These are phyloP conservation scores for Nanorana parkeri DNA, from an alignment of 2,113 vertebrate species.

Conservation along the genomic window DNA sequence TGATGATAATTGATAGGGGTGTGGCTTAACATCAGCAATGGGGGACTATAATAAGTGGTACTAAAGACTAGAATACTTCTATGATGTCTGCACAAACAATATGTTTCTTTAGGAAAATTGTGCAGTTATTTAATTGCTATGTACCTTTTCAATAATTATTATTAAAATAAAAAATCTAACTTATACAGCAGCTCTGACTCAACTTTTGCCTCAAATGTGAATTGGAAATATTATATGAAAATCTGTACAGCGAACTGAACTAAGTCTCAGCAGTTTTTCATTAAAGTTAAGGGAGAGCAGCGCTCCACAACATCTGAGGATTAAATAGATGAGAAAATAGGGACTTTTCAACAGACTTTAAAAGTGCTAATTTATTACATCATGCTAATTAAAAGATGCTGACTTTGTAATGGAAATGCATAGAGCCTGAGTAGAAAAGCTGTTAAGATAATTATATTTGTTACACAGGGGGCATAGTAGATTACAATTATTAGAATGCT, in stretches of 20 bases:
- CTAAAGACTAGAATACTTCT: too few relatives aligned
- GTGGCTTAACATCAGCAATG: too few relatives aligned
- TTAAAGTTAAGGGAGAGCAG: conserved; percentile 49
- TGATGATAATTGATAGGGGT: too few relatives aligned
- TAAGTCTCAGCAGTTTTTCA: conserved; percentile 37
- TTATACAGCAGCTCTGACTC: too few relatives aligned
- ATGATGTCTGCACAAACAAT: too few relatives aligned
- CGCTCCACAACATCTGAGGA: conserved; percentile 73
- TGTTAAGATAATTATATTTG: conserved; percentile 75
- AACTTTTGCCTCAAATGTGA: too few relatives aligned
- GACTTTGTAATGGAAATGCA: conserved; percentile 74
- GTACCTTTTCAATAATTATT: too few relatives aligned
- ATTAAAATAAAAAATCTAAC: too few relatives aligned
- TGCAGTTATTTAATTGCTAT: too few relatives aligned
- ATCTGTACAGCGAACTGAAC: conserved; percentile 18
- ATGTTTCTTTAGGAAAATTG: too few relatives aligned
- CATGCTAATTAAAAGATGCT: conserved; percentile 75
- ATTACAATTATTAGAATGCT: conserved; percentile 72
- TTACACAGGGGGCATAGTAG: conserved; percentile 67
- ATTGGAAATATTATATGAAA: neutral
- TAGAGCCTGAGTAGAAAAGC: conserved; percentile 68
- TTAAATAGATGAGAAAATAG: conserved; percentile 76
- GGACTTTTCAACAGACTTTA: conserved; percentile 71
- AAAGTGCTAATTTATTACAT: conserved; percentile 76
- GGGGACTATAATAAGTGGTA: too few relatives aligned